Evolutionary conservation across 2,113 vertebrate species (phyloP).

Genomic region (Bothrops jararaca): DNA sequence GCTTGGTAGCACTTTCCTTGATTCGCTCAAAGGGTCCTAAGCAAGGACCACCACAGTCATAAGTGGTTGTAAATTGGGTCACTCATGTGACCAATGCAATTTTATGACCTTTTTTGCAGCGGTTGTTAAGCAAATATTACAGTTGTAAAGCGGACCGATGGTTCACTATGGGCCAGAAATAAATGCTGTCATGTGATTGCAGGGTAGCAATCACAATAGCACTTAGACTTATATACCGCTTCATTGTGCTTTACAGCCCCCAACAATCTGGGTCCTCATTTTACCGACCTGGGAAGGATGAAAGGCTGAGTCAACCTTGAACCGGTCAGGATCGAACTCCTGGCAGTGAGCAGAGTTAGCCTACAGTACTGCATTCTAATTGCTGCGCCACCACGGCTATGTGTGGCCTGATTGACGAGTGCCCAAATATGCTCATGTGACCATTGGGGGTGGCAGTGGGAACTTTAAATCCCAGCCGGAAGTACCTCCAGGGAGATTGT

Average conservation of each 20-base stretch:
- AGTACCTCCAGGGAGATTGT: neutral
- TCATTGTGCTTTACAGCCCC: too few species aligned
- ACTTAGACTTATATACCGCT: too few species aligned
- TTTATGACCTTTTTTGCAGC: neutral
- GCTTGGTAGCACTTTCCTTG: neutral
- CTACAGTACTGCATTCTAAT: too few species aligned
- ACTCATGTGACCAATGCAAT: neutral
- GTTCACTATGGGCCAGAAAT: neutral
- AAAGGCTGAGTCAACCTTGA: too few species aligned
- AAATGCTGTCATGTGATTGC: neutral
- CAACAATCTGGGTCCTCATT: too few species aligned
- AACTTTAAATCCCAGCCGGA: neutral
- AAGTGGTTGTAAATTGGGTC: neutral
- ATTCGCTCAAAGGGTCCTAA: neutral
- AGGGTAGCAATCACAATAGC: too few species aligned
- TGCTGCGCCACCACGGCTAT: neutral
- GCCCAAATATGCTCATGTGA: neutral
- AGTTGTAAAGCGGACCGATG: neutral
- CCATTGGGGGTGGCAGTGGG: neutral
- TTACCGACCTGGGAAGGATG: too few species aligned
- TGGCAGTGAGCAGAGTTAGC: too few species aligned
- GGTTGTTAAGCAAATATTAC: neutral
- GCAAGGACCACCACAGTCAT: neutral
- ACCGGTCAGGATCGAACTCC: too few species aligned
- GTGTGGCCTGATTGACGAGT: neutral